Evolutionary conservation across 2,888 invertebrate species (phyloP), one percentile per base, ranked within the genome.

Genomic region (Geophilus truncorum): DNA sequence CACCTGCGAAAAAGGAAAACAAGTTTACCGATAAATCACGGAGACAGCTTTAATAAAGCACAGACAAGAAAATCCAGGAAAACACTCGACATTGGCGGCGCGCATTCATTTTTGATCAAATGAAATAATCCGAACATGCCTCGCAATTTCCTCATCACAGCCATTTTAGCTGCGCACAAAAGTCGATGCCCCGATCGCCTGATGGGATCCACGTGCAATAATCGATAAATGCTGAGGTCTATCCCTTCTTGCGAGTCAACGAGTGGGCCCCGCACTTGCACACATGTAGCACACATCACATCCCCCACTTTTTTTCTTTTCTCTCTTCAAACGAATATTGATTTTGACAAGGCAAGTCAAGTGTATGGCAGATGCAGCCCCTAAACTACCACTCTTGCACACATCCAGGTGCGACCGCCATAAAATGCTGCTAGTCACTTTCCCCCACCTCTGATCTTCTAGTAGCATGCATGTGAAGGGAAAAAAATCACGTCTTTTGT

Each of bases 1-100:
- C 94, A 81, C 94, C 95, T 84, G 87, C 36, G 15, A 28, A 45
- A 78, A 78, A 21, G 21, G 45, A 45, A 78, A 78, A 70, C 28
- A 15, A 51, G 51, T 51, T n/a, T 18, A 51, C 18, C 51, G 18
- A n/a, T n/a, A n/a, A 51, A 51, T 0, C 18, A 32, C 32, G 32
- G n/a, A n/a, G n/a, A n/a, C 32, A 9, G 9, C 32, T 32, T 32
- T 32, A 32, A 32, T 32, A 32, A 32, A 32, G 32, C 32, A 32
- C 51, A 51, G 45, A 51, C 51, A 51, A 51, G 32, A 32, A 57
- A 70, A 25, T 10, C 6, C 2, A 6, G 25, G 12, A 62, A 62
- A 62, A 62, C 62, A 25, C 7, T 7, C 7, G 23, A 0, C 1
- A 62, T 45, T 18, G 7, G 18, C 7, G 1, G 18, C n/a, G 51